Base-by-base conservation (phyloP, 2,888 invertebrate species). In the Troides oblongomaculatus region DNA sequence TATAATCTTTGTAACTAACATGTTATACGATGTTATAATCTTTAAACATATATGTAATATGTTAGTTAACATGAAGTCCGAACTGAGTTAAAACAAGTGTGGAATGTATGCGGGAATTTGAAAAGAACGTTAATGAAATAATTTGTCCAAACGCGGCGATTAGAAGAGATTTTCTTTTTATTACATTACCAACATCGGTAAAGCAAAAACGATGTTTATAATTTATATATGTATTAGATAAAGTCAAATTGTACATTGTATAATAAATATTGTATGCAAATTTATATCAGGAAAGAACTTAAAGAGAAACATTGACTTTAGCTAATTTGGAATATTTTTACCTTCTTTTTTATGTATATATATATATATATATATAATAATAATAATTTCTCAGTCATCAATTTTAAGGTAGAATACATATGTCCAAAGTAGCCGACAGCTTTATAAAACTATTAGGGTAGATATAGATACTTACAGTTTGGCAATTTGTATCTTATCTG, bases 401-500 rank as follows among this genome's bases (percentile, higher is more conserved):
- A 30, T 30, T 30, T 30, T 30, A 30, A 30, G 30, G 30, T 30
- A 3, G 5, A 3, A 50, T 50, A 50, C 14, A 14, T 17, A 50
- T 50, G 18, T 14, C 17, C 18, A 14, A 18, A 14, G 14, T 17
- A 4, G 14, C 5, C 50, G 14, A 14, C 14, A 18, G 50, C 10
- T 14, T 50, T 5, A 2, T 50, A 17, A 50, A 50, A 39, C 39
- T 7, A 10, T 39, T 66, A 62, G 62, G 64, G 70, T 73, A 57
- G 69, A 69, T 68, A 25, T 70, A 96, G 66, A 56, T 84, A 96
- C 98, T 97, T 94, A 98, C 98, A 98, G 94, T 96, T 99, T 99
- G 88, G 98, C 97, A 93, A 99, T 99, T 94, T 98, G 98, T 85
- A 99, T 97, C 94, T 98, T 98, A 90, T 98, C 98, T 70, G 97